Evolutionary conservation across 1,140 invertebrate species (phyloP), one percentile per base, ranked within the genome.

Genomic region (Eupeodes corollae): DNA sequence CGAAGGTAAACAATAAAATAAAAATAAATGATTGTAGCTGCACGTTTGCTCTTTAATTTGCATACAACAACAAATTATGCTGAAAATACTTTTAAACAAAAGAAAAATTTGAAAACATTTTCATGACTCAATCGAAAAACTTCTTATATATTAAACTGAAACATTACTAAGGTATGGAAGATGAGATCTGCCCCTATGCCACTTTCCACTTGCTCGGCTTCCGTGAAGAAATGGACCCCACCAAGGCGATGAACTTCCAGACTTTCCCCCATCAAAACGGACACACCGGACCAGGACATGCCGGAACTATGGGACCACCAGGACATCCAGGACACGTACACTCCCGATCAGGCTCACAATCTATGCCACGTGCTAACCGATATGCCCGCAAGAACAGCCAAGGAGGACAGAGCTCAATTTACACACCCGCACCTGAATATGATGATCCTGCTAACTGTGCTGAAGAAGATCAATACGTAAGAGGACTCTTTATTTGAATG

Each of bases 121-220:
- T 26, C 21, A 26, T 26, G 21, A 26, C 21, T 26, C 3, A 26
- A 26, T 26, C 21, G 21, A 26, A 5, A 26, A 26, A 26, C 3
- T 26, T 3, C 21, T 26, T 10, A 43, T 14, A 2, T 14, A 37
- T 35, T 13, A 35, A 35, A 35, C 3, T 35, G 34, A 3, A 31
- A n/a, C 13, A 30, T 14, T n/a, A 44, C 16, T n/a, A 44, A 86
- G 88, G 88, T 68, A 88, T 90, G 79, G 89, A 92, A 68, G 89
- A 93, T 70, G 89, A 93, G 68, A 92, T 92, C 66, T 91, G 88
- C 70, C 89, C 89, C 12, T 93, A 93, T 70, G 89, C 89, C 3
- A 93, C 89, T 13, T 93, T 93, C 83, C 89, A 93, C 67, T 74
- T 93, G 54, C 77, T 93, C 42, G 89, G 89, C 55, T 92, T 93